A percentile compares a stretch with the other conserved stretches of the same genome.
These are phyloP conservation scores for Trichogramma evanescens DNA, from an alignment of 2,888 invertebrate species.

Conservation along the genomic window DNA sequence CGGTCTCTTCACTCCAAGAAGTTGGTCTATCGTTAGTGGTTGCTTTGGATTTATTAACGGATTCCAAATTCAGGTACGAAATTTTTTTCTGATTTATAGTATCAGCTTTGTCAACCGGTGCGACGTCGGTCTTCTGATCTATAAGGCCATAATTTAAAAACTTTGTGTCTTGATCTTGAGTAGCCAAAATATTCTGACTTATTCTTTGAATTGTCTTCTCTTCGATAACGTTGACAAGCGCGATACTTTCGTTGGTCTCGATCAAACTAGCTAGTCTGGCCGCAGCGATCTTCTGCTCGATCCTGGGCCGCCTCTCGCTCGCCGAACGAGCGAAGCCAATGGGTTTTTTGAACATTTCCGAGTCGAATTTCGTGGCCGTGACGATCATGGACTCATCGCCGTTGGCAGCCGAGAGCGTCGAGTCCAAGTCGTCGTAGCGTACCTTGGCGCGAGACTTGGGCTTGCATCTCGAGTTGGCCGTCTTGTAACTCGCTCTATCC, in stretches of 20 bases:
- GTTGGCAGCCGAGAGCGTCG: conserved; percentile 55
- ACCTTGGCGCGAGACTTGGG: conserved; percentile 25
- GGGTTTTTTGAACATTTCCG: conserved; percentile 36
- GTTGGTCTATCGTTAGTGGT: conserved; percentile 31
- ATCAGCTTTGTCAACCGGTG: conserved; percentile 16
- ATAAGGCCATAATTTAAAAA: conserved; percentile 41
- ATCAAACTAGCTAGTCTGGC: neutral
- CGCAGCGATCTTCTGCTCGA: neutral
- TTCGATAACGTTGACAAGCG: conserved; percentile 24
- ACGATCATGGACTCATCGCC: conserved; percentile 53
- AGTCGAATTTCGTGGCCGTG: conserved; percentile 51
- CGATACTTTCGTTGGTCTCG: conserved; percentile 10
- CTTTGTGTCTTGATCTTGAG: conserved; percentile 33
- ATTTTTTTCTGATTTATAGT: conserved; percentile 22
- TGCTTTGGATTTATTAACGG: conserved; percentile 16
- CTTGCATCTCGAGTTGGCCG: conserved; percentile 10
- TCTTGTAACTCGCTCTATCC: too few relatives aligned
- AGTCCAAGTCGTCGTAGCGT: conserved; percentile 53
- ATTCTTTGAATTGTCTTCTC: conserved; percentile 34
- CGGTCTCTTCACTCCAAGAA: conserved; percentile 40
- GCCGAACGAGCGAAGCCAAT: conserved; percentile 35
- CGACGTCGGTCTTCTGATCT: conserved; percentile 24
- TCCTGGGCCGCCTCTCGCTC: conserved; percentile 32
- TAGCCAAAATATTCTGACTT: conserved; percentile 35
- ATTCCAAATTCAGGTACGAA: conserved; percentile 32